Evolutionary conservation across 2,113 vertebrate genomes (phyloP), one percentile per base, ranked within the genome.

Genomic region (Erythrocercus mccallii): DNA sequence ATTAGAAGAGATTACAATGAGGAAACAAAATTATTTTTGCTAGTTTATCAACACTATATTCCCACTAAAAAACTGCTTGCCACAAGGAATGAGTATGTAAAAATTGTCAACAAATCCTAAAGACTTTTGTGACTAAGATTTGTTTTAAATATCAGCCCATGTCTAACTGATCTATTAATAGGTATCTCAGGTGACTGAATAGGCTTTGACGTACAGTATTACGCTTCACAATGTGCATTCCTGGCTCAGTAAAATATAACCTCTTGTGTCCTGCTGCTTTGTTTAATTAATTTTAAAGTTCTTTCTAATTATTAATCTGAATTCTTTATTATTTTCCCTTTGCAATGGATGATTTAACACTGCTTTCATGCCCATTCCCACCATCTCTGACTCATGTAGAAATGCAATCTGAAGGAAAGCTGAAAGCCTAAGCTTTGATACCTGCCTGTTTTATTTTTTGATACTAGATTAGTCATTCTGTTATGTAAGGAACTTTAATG

Each of bases 271-370:
- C 37, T 38, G 18, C 69, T 70, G 23, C 6, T 92, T 53, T 84
- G 31, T 89, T 86, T 91, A 83, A 91, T 80, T 90, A 94, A 77
- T 71, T 91, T 71, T 28, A 70, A 91, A 73, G 19, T 78, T 88
- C 20, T 81, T 93, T 93, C 60, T 71, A 86, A 86, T 83, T 88
- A 88, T 83, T 88, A 83, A 83, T 38, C 12, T 71, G 44, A 66
- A 37, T 71, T 87, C 40, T 83, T 89, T 80, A 73, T 80, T 93
- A 80, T 92, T 96, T 91, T 95, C 7, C 33, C 31, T 51, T 66
- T 78, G 56, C 40, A 68, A 66, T 1, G 12, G 58, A 54, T 88
- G 54, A 77, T 81, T 95, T 90, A 83, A 70, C n/a, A 56, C 22
- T 81, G 51, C 7, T 86, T 66, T 92, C 42, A 35, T 88, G 37